Conservation (phyloP, 2,113 vertebrate genomes). For the Vidua macroura region DNA sequence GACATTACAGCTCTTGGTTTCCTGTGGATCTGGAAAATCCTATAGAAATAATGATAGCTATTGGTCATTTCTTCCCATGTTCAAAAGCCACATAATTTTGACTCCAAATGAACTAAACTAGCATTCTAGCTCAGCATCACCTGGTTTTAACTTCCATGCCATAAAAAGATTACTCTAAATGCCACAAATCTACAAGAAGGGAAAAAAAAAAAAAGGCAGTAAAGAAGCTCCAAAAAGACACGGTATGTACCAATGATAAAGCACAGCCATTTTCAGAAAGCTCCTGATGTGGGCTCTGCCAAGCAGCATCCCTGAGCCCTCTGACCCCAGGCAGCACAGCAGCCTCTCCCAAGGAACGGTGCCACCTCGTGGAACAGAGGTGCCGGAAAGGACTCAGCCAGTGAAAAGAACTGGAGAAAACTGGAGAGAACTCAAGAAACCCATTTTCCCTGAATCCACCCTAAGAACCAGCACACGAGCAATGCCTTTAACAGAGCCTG, state of each 20-base stretch:
- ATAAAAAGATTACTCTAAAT: not conserved
- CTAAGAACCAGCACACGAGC: rapidly evolving
- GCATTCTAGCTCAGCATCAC: not conserved
- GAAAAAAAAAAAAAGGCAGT: not conserved
- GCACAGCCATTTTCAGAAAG: not conserved
- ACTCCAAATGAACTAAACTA: not conserved
- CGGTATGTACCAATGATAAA: rapidly evolving
- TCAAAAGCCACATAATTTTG: not conserved
- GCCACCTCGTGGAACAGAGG: not conserved
- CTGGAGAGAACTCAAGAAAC: not conserved
- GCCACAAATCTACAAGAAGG: not conserved
- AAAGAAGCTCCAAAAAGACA: not conserved
- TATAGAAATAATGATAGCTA: not conserved
- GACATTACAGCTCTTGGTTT: not conserved
- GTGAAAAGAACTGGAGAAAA: not conserved
- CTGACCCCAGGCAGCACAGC: too few species aligned
- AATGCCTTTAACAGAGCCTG: not conserved
- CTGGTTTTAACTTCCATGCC: not conserved
- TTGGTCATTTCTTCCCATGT: not conserved
- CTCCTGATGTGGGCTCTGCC: not conserved
- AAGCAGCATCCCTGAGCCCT: not conserved
- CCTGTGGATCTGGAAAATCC: not conserved
- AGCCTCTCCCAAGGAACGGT: not conserved
- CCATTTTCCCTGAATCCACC: not conserved
- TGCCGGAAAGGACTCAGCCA: rapidly evolving